Percentiles rank a stretch among this genome's conserved stretches.
Conservation (phyloP, 2,888 invertebrate species). For the Strigamia crassipes region DNA sequence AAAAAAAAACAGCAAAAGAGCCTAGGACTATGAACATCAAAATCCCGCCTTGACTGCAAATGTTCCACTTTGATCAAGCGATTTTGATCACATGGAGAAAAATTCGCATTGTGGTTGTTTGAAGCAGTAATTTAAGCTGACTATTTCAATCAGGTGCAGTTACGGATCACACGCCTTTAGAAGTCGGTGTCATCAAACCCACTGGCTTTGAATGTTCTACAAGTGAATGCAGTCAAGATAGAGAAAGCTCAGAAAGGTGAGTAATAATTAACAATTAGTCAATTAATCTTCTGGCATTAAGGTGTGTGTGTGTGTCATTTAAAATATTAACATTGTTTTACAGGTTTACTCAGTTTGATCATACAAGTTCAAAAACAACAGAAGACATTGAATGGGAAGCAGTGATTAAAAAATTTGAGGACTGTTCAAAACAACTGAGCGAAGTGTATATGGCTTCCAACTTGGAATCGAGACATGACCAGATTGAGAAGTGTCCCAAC, state of each 20-base stretch:
- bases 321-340: background rate
- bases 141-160: background rate
- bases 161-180: background rate
- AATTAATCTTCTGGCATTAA: too few relatives aligned
- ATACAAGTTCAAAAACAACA: background rate
- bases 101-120: too few relatives aligned
- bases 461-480: background rate
- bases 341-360: background rate
- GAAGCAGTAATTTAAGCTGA: too few relatives aligned
- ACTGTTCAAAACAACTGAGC: constrained; percentile 51
- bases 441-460: background rate
- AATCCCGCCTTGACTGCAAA: too few relatives aligned
- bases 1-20: too few relatives aligned
- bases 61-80: too few relatives aligned
- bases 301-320: too few relatives aligned
- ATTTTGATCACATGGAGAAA: too few relatives aligned
- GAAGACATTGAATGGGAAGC: constrained; percentile 53
- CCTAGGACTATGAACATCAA: too few relatives aligned
- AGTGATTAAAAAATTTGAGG: constrained; percentile 56
- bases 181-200: background rate
- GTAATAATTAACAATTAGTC: too few relatives aligned
- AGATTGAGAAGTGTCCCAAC: background rate
- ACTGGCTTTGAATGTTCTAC: background rate
- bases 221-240: background rate
- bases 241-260: background rate